phyloP scores from a whole-genome alignment of 2,888 invertebrate species.

The Pheosia gnoma region DNA sequence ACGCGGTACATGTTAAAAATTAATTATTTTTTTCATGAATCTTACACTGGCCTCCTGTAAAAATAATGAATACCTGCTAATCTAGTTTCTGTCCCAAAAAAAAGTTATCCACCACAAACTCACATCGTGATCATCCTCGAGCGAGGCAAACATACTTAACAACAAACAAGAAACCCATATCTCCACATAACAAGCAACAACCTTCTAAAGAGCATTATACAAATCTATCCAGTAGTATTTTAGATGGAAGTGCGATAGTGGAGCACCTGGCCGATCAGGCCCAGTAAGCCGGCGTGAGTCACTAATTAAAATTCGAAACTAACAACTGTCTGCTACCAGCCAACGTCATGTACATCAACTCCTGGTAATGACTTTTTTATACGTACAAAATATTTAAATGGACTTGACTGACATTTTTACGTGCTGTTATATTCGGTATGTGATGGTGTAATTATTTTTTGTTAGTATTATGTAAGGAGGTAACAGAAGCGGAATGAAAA shows the following conservation, averaged over 20 bases:
- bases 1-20: too few relatives aligned
- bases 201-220: slow-evolving; percentile 6
- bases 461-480: too few relatives aligned
- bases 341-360: slow-evolving; percentile 25
- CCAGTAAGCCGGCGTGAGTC: slow-evolving; percentile 17
- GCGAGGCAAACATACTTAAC: neutral
- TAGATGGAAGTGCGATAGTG: neutral
- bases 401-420: slow-evolving; percentile 26
- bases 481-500: too few relatives aligned
- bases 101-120: too few relatives aligned
- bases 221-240: slow-evolving; percentile 4
- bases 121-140: too few relatives aligned
- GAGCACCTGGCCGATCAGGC: slow-evolving; percentile 16
- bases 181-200: slow-evolving; percentile 2
- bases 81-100: too few relatives aligned
- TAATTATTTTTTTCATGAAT: too few relatives aligned
- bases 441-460: neutral
- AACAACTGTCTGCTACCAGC: slow-evolving; percentile 20
- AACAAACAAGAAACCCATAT: neutral
- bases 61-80: too few relatives aligned
- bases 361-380: slow-evolving; percentile 34
- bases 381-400: slow-evolving; percentile 26
- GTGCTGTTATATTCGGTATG: slow-evolving; percentile 1
- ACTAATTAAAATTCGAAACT: slow-evolving; percentile 35
- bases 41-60: too few relatives aligned